Percentiles rank a stretch among this genome's conserved stretches.
Conservation (phyloP, 2,113 vertebrate species). For the Oncorhynchus tshawytscha region DNA sequence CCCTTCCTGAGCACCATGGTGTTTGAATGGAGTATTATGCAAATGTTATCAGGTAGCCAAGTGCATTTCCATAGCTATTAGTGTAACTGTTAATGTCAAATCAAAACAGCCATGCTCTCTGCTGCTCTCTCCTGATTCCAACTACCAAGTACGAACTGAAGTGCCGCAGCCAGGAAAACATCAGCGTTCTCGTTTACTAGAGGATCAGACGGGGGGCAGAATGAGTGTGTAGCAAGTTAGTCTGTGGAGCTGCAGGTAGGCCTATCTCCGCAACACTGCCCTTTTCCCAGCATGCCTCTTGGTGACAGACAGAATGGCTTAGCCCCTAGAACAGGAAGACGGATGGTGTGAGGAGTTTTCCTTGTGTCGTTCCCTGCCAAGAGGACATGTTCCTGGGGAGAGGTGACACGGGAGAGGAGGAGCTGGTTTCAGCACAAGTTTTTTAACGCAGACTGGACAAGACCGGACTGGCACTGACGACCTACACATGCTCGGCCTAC, state of each 20-base stretch:
- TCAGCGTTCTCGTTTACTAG: constrained; percentile 29
- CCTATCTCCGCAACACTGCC: constrained; percentile 15
- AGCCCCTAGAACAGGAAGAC: constrained; percentile 45
- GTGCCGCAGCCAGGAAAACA: constrained; percentile 8
- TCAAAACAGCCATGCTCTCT: constrained; percentile 15
- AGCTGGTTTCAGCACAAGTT: constrained; percentile 15
- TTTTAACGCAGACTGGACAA: not conserved
- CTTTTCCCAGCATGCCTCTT: constrained; percentile 6
- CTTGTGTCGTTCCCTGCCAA: constrained; percentile 19
- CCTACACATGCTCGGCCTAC: not conserved
- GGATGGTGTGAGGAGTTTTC: constrained; percentile 54
- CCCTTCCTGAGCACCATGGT: not conserved
- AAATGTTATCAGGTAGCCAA: constrained; percentile 30
- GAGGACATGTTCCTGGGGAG: constrained; percentile 30
- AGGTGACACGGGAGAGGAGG: not conserved
- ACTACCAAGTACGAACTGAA: not conserved
- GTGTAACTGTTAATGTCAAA: constrained; percentile 38
- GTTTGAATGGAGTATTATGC: constrained; percentile 29
- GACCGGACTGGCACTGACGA: not conserved
- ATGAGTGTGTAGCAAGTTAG: constrained; percentile 21
- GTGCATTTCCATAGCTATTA: constrained; percentile 38
- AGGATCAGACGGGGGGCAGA: constrained; percentile 29
- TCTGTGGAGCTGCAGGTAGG: constrained; percentile 21
- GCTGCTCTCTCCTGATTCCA: constrained; percentile 11
- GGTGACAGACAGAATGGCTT: no score